Evolutionary conservation across 2,888 invertebrate species (phyloP), one percentile per base, ranked within the genome.

Genomic region (Rhingia rostrata): DNA sequence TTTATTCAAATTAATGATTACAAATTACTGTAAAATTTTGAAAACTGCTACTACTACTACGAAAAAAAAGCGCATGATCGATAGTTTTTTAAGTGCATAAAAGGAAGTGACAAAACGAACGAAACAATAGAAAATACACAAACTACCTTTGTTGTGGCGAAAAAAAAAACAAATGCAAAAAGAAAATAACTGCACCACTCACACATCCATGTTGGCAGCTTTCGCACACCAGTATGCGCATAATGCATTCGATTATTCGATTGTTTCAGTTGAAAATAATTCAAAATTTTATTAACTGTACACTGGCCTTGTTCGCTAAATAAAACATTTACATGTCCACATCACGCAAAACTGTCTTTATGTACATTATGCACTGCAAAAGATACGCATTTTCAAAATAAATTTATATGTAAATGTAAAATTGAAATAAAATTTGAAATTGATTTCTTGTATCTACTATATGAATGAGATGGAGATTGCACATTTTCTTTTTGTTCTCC

Each of bases 51-150:
- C 22, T 39, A 51, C 49, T 49, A 32, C 9, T 33, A 39, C n/a
- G 45, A 39, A 49, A 69, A 80, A 78, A 60, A 77, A 83, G 83
- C 82, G 79, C 79, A 83, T 83, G 83, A 79, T 79, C 83, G 67
- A 79, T 79, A 83, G 78, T 54, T 63, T 78, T 72, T 78, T 73
- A 22, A 53, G 66, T 82, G 72, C 72, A 78, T 72, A 66, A 47
- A 69, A 83, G 73, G 72, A 83, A 74, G 45, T 73, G 56, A 49
- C 45, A 35, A 77, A 22, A 22, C 22, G 22, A 10, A 49, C 30
- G 12, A 45, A 70, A 60, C 58, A 60, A 61, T 41, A 53, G 51
- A 72, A 73, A 45, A 73, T 61, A 43, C 63, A 54, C 39, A 69
- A 54, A 77, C 60, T 69, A 67, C 33, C 63, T 83, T 83, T 83